These are phyloP conservation scores for Brachionus rubens DNA, from an alignment of 1,140 invertebrate genomes.

Conservation along the genomic window DNA sequence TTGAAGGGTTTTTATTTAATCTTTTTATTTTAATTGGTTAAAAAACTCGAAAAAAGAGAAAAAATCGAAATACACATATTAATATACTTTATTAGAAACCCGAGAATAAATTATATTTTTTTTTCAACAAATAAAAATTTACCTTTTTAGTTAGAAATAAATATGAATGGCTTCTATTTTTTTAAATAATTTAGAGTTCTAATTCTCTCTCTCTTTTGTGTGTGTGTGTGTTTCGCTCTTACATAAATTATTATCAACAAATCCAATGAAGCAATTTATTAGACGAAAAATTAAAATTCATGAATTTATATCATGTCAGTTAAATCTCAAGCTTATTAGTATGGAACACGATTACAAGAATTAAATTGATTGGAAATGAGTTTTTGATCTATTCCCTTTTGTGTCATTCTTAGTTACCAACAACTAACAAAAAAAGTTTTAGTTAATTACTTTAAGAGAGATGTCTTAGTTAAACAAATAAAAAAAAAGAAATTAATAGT, in stretches of 20 bases:
- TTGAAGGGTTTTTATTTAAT: slow-evolving; percentile 24
- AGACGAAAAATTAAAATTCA: too few relatives aligned
- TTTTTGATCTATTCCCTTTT: slow-evolving; percentile 16
- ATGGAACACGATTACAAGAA: slow-evolving; percentile 34
- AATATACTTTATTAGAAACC: slow-evolving; percentile 30
- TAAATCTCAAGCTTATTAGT: neutral
- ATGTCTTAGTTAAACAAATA: slow-evolving; percentile 38
- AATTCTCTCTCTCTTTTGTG: too few relatives aligned
- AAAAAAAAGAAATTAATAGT: slow-evolving; percentile 17
- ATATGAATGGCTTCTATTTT: slow-evolving; percentile 22
- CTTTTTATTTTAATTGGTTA: slow-evolving; percentile 26
- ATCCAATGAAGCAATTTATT: too few relatives aligned
- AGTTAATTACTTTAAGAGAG: slow-evolving; percentile 22
- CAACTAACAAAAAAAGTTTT: too few relatives aligned
- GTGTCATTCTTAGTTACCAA: slow-evolving; percentile 10
- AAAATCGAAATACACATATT: slow-evolving; percentile 31
- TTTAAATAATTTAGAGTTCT: slow-evolving; percentile 36
- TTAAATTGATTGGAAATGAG: slow-evolving; percentile 29
- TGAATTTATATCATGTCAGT: neutral
- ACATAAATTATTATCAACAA: too few relatives aligned
- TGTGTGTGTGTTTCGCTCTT: too few relatives aligned
- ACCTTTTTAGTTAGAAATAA: neutral
- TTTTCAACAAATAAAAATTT: slow-evolving; percentile 43
- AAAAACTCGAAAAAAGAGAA: neutral
- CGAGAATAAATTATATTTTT: slow-evolving; percentile 27